Base-by-base conservation (phyloP, 2,888 invertebrate genomes). In the Diaperis boleti region DNA sequence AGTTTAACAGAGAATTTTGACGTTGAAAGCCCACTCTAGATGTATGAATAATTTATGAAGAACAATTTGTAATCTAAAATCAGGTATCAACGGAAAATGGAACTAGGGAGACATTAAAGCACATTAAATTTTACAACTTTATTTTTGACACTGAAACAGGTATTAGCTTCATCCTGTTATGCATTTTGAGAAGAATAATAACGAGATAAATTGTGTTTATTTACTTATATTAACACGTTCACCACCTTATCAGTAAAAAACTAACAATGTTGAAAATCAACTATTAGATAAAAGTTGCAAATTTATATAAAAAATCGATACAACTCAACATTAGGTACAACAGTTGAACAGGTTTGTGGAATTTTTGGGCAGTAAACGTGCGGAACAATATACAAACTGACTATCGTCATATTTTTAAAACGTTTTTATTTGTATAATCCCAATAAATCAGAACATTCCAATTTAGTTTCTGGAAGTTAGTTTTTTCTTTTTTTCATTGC, bases 141-240 rank as follows among this genome's bases (percentile, higher is more conserved):
- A 54, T 54, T 54, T 29, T 41, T 54, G 54, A 54, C 54, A 54
- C 26, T 54, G 54, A 54, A 31, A 54, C 54, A 54, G 54, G 54
- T 41, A 54, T 50, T 41, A 54, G 41, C 41, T 41, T 42, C 31
- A 42, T 29, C 26, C 29, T 13, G 22, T 22, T 49, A 49, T 49
- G 11, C 35, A 10, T 37, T 54, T 54, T 31, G 54, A 54, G 41
- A 37, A 52, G 35, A 39, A 52, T 54, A 41, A 41, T 54, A 45
- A 45, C 13, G 11, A 45, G 10, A 54, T 42, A 54, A 42, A 41
- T 54, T 42, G 52, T 47, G 57, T 45, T 47, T 57, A 57, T 41
- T 55, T 57, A 47, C 41, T 44, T 55, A 44, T 42, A 57, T 45
- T 57, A 35, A 57, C 57, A 57, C 57, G 57, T 57, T 57, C 47